phyloP scores from a whole-genome alignment of 2,113 vertebrate genomes.

The Halcyon senegalensis region DNA sequence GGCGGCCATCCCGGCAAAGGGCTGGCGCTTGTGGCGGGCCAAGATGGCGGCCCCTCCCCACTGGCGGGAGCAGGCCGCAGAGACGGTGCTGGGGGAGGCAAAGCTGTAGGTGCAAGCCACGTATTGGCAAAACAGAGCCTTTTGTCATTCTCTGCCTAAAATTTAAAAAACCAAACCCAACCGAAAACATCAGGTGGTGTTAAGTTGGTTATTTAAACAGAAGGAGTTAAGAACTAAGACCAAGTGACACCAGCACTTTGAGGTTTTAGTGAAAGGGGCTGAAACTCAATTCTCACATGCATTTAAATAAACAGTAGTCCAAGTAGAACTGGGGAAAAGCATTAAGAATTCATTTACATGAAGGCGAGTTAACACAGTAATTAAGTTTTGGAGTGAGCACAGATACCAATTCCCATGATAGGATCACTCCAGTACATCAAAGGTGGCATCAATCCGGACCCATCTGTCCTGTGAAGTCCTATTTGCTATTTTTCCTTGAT shows the following conservation, averaged over 20 bases:
- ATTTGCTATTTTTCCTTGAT: not conserved
- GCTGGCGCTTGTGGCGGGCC: not conserved
- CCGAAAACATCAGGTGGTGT: not conserved
- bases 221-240: not conserved
- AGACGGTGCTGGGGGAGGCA: not conserved
- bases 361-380: not conserved
- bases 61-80: not conserved
- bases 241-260: not conserved
- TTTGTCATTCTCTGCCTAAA: not conserved
- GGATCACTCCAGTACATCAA: not conserved
- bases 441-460: not conserved
- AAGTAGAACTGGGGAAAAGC: not conserved
- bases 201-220: not conserved
- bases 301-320: not conserved
- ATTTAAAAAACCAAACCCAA: no score
- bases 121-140: not conserved
- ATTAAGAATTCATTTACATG: not conserved
- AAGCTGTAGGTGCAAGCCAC: not conserved
- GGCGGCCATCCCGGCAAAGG: not conserved
- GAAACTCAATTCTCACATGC: not conserved
- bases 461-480: no score
- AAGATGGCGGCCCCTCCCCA: not conserved
- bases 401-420: not conserved
- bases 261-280: not conserved
- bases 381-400: not conserved